Evolutionary conservation across 1,140 invertebrate genomes (phyloP).

Genomic region (Drosophila rhopaloa): DNA sequence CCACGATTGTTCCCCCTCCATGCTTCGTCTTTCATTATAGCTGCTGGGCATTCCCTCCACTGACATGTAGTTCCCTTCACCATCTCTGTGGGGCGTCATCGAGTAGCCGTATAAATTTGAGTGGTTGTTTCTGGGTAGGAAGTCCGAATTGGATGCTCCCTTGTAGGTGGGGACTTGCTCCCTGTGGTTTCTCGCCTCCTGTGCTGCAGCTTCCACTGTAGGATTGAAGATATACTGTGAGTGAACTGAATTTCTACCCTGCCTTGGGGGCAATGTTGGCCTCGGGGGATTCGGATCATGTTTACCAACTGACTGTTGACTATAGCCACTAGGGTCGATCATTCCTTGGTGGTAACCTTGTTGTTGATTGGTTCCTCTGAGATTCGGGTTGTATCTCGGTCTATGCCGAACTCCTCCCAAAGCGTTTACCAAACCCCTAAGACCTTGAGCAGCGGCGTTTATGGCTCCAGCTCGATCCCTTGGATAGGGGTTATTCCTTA

Average conservation of each 20-base stretch:
- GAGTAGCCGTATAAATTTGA: neutral
- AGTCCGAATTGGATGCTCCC: neutral
- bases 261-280: neutral
- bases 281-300: too few species aligned
- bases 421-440: slow-evolving; percentile 16
- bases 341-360: neutral
- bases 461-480: slow-evolving; percentile 2
- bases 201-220: neutral
- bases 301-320: neutral
- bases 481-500: neutral
- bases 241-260: neutral
- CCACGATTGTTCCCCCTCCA: neutral
- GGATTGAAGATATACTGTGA: neutral
- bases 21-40: neutral
- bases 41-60: neutral
- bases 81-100: too few species aligned
- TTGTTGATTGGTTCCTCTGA: neutral
- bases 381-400: neutral
- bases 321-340: neutral
- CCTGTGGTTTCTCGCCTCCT: neutral
- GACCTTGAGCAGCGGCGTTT: slow-evolving; percentile 19
- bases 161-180: neutral
- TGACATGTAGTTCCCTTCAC: neutral
- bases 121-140: neutral
- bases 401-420: slow-evolving; percentile 4